These are phyloP conservation scores for Nomada flava DNA, from an alignment of 2,888 invertebrate genomes.

Conservation along the genomic window DNA sequence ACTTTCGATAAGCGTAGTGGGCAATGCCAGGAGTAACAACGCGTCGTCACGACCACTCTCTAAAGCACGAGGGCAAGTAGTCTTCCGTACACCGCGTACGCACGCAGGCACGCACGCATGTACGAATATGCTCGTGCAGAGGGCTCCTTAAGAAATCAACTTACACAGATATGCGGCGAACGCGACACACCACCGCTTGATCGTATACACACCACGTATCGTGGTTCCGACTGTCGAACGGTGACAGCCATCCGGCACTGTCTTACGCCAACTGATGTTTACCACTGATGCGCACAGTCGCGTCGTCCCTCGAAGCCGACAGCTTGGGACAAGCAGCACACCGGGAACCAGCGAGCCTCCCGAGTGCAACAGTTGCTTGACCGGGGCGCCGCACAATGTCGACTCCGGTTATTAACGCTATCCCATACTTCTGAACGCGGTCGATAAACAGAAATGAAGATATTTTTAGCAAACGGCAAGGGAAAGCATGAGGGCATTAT, in stretches of 20 bases:
- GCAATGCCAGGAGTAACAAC: conserved; percentile 23
- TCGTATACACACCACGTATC: conserved; percentile 41
- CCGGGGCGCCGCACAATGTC: conserved; percentile 34
- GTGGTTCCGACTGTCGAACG: conserved; percentile 33
- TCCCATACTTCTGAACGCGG: conserved; percentile 1
- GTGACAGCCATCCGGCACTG: conserved; percentile 50
- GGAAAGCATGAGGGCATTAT: background rate
- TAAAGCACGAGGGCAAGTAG: conserved; percentile 29
- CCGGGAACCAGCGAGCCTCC: conserved; percentile 41
- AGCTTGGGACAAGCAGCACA: conserved; percentile 54
- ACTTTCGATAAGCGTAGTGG: conserved; percentile 41
- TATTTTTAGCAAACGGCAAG: background rate
- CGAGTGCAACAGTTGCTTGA: conserved; percentile 66
- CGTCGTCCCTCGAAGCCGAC: conserved; percentile 51
- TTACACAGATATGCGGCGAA: conserved; percentile 26
- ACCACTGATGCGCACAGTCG: conserved; percentile 68
- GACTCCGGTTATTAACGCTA: conserved; percentile 19
- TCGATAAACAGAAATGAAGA: conserved; percentile 43
- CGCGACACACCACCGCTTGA: conserved; percentile 19
- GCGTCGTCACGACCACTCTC: conserved; percentile 35
- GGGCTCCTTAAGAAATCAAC: conserved; percentile 27
- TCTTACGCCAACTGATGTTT: conserved; percentile 72
- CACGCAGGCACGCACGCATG: conserved; percentile 14
- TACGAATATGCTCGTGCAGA: conserved; percentile 13
- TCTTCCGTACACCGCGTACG: conserved; percentile 22